Evolutionary conservation across 2,113 vertebrate genomes (phyloP), one percentile per base, ranked within the genome.

Genomic region (Mixornis gularis): DNA sequence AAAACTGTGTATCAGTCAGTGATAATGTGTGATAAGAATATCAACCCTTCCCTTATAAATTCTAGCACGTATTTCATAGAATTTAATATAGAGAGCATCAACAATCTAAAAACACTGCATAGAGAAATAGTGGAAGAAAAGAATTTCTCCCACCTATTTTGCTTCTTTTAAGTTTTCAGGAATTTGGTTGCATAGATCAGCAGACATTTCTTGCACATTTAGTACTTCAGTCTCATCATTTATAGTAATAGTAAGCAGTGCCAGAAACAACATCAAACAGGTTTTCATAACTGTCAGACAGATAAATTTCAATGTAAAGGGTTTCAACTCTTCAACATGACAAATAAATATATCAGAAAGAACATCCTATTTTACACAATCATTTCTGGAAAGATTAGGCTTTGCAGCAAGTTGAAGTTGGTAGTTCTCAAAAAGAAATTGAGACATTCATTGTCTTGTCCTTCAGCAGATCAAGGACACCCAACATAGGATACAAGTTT

Each of bases 61-160:
- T 18, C 6, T 13, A 48, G 9, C 10, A 44, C 0, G 0, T 6
- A 8, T 22, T 51, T 51, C 1, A 1, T 6, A 41, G 13, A 40
- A 36, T n/a, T 78, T 48, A n/a, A 59, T 56, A 26, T 2, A 13
- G n/a, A 59, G 4, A 85, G 1, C 10, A 78, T 7, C 10, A 56
- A 4, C 8, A 48, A 74, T n/a, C 25, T 48, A 15, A 78, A 68
- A 74, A 17, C 7, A 56, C 5, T n/a, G 5, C 3, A 27, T 3
- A 73, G 16, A 34, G 12, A 62, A 41, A 4, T 0, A 56, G 1
- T 10, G 7, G 52, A 80, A 70, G 16, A 32, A 83, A 63, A 46
- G 1, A 46, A 32, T 36, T 63, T 56, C 17, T 55, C 7, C 5
- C 1, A 15, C 25, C 16, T 64, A 19, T 22, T 74, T 66, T 16